phyloP scores from a whole-genome alignment of 2,797 vertebrate species.

The Hapalemur alaotrensis region DNA sequence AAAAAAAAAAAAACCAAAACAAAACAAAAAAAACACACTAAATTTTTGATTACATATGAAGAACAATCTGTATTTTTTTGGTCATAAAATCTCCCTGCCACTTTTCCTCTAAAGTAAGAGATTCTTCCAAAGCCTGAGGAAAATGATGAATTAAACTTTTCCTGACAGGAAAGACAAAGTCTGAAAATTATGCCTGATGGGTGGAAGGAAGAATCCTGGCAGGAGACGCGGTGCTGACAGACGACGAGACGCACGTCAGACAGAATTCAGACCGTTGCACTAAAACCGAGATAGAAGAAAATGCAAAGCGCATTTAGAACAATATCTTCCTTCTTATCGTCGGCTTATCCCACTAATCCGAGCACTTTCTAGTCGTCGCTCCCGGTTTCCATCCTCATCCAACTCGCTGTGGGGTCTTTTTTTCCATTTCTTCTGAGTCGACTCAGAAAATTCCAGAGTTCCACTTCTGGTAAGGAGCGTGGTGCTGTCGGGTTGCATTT shows the following conservation, averaged over 20 bases:
- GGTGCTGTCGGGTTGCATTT: accelerated
- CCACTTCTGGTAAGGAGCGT: background rate
- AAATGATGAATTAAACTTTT: constrained; percentile 39
- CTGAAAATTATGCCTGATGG: constrained; percentile 26
- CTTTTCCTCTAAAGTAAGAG: background rate
- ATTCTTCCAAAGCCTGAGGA: constrained; percentile 2
- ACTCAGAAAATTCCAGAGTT: background rate
- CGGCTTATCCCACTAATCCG: accelerated
- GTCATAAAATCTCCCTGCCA: background rate
- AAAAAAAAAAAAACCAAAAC: background rate
- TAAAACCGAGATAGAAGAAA: background rate
- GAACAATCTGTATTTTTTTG: background rate
- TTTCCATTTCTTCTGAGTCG: background rate
- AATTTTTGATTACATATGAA: background rate
- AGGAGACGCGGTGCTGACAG: background rate
- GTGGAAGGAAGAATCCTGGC: constrained; percentile 16
- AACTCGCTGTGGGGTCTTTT: background rate
- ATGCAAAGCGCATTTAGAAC: background rate
- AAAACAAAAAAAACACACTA: background rate
- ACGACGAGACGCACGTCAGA: accelerated
- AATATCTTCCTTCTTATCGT: background rate
- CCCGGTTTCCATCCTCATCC: background rate
- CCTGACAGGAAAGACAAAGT: constrained; percentile 9
- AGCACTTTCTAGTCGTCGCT: too few relatives aligned
- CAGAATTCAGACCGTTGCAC: background rate